Percentiles rank a stretch among this genome's conserved stretches.
Conservation (phyloP, 2,888 invertebrate species). For the Xestia c-nigrum region DNA sequence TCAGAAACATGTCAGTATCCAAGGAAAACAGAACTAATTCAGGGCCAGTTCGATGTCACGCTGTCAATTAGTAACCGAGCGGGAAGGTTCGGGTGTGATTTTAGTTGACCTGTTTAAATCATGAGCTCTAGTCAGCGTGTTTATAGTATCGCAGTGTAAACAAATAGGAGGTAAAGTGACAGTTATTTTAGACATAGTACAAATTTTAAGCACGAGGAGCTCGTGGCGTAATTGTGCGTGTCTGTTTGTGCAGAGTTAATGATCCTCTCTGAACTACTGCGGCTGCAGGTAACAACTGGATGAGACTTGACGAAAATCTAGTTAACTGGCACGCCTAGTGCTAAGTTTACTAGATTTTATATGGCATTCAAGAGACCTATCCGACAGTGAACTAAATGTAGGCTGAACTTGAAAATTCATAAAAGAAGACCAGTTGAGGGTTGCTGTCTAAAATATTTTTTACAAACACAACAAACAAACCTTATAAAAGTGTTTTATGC, state of each 20-base stretch:
- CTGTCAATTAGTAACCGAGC: conserved; percentile 59
- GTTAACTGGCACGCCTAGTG: too few relatives aligned
- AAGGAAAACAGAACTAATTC: conserved; percentile 41
- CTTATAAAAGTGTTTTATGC: conserved; percentile 18
- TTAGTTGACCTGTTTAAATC: conserved; percentile 16
- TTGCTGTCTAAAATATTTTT: not conserved
- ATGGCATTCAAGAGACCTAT: too few relatives aligned
- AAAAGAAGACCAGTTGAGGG: not conserved
- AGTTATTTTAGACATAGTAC: not conserved
- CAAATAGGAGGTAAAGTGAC: conserved; percentile 22
- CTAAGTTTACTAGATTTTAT: too few relatives aligned
- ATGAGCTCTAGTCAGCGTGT: conserved; percentile 22
- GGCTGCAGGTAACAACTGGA: too few relatives aligned
- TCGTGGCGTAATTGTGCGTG: too few relatives aligned
- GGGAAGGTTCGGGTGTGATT: conserved; percentile 11
- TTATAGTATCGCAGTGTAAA: conserved; percentile 20
- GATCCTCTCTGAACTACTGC: not conserved
- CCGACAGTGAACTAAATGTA: too few relatives aligned
- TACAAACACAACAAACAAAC: not conserved
- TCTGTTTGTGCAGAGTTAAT: not conserved
- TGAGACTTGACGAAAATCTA: too few relatives aligned
- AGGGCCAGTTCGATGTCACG: conserved; percentile 40
- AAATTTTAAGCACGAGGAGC: not conserved
- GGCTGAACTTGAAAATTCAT: not conserved
- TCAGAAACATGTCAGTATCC: conserved; percentile 25